Evolutionary conservation across 2,113 vertebrate genomes (phyloP).

Genomic region (Aptenodytes patagonicus): DNA sequence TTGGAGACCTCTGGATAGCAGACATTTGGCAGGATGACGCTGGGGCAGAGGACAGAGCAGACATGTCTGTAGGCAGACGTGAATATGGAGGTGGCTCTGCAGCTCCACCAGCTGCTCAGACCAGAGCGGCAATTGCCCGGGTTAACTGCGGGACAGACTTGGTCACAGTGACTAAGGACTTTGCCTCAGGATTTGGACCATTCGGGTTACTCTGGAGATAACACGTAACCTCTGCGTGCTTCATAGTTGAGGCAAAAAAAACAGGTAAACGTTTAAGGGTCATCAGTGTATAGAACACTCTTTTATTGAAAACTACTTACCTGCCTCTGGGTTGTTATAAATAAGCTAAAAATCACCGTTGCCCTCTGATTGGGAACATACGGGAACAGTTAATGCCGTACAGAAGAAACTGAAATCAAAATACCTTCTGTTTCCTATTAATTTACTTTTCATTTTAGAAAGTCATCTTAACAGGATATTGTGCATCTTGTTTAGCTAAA

Average conservation of each 20-base stretch:
- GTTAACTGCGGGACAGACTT: background rate
- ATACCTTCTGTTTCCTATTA: constrained; percentile 30
- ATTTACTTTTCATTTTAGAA: constrained; percentile 38
- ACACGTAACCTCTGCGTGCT: background rate
- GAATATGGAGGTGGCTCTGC: background rate
- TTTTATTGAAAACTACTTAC: background rate
- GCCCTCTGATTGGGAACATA: background rate
- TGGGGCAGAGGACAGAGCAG: background rate
- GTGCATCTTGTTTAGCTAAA: background rate
- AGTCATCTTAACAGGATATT: constrained; percentile 4
- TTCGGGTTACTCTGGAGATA: background rate
- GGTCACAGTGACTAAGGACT: background rate
- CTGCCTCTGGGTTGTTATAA: background rate
- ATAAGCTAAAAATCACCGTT: background rate
- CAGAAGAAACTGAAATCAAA: constrained; percentile 7
- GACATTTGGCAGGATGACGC: background rate
- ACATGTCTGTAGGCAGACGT: background rate
- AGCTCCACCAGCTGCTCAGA: background rate
- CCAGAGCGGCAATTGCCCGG: background rate
- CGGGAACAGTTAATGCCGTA: background rate
- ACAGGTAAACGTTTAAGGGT: background rate
- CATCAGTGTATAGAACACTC: background rate
- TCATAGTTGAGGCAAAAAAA: background rate
- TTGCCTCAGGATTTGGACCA: background rate
- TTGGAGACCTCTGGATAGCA: background rate